phyloP scores from a whole-genome alignment of 2,888 invertebrate species.

The Tineola bisselliella region DNA sequence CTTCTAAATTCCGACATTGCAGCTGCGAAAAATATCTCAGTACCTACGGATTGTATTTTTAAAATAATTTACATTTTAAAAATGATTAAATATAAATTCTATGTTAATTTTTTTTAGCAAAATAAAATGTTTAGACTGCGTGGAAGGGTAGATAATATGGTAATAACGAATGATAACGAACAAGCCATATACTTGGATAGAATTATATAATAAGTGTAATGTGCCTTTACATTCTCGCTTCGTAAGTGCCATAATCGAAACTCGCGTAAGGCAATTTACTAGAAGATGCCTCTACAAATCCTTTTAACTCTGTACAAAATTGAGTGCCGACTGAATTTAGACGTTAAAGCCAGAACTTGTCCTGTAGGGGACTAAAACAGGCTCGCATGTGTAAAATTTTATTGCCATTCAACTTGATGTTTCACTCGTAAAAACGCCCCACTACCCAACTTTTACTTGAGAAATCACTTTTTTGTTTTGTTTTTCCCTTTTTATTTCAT shows the following conservation, averaged over 20 bases:
- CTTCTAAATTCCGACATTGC: no score
- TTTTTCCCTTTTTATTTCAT: not conserved
- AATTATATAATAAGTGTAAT: constrained; percentile 1
- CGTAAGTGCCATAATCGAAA: constrained; percentile 13
- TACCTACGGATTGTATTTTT: no score
- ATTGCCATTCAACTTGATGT: constrained; percentile 20
- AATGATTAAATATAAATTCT: no score
- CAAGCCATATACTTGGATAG: not conserved
- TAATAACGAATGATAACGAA: constrained; percentile 8
- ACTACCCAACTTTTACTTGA: constrained; percentile 9
- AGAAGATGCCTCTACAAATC: constrained; percentile 26
- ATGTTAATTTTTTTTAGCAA: not conserved
- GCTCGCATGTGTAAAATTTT: constrained; percentile 29
- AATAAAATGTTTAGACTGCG: not conserved
- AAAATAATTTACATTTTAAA: no score
- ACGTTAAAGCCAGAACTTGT: constrained; percentile 25
- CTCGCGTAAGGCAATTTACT: constrained; percentile 13
- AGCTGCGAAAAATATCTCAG: no score
- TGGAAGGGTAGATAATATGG: not conserved
- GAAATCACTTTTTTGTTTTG: constrained; percentile 9
- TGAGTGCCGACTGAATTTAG: constrained; percentile 25
- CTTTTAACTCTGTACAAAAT: constrained; percentile 32
- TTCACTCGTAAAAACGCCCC: constrained; percentile 12
- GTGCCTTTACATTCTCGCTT: constrained; percentile 1
- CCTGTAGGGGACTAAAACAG: constrained; percentile 19